Base-by-base conservation (phyloP, 2,797 vertebrate genomes). In the Sebastes diaconus region DNA sequence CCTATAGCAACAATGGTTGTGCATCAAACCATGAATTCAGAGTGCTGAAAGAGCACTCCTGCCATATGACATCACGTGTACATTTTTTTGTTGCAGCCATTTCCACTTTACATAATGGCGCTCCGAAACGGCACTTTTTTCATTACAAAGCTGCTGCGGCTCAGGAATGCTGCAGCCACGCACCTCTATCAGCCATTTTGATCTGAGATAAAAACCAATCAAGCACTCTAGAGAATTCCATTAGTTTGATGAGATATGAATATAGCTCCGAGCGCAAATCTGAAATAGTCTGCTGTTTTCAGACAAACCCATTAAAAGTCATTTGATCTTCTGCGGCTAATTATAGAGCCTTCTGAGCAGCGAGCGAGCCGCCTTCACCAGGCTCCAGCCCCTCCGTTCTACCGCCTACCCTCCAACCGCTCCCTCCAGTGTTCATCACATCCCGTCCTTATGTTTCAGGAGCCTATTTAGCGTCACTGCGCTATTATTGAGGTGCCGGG, bases 291-390 rank as follows among this genome's bases (percentile, higher is more conserved):
- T 84, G 88, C 90, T 88, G 89, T 94, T 94, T 94, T 90, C 86
- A 92, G 89, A 93, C 85, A 89, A 93, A 92, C 88, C 92, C 92
- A 93, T 93, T 94, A 90, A 92, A 86, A 94, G 90, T 90, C 90
- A 92, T 93, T 91, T 93, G 90, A 93, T 94, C 89, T 86, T 91
- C 88, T 25, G 71, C 65, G 4, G 88, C 93, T 95, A 94, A 95
- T 95, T 94, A 91, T 95, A 94, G 91, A 81, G 84, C 74, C 68
- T 83, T 81, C 69, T 22, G 69, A 88, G 84, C 84, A 78, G 73
- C 80, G 16, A 46, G 42, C 42, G 76, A 73, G 81, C 75, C 30
- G 61, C 70, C 73, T 79, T 61, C 39, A 50, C 71, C 13, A 50
- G 79, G 70, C 82, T 73, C 79, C 81, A 67, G 77, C 87, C 58